Base-by-base conservation (phyloP, 2,888 invertebrate species). In the Hydroisotoma schaefferi region DNA sequence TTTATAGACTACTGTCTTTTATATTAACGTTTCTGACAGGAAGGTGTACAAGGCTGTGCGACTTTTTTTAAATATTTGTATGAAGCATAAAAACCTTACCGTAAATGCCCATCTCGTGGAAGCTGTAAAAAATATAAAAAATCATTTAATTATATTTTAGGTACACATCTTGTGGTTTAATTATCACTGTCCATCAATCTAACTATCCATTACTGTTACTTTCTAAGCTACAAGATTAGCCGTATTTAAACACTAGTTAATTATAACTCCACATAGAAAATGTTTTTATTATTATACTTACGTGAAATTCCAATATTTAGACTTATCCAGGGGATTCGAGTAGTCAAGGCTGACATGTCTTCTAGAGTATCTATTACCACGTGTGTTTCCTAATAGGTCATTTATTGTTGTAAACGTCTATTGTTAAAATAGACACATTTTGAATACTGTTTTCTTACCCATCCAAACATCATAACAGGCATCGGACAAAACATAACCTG, bases 51-150 rank as follows among this genome's bases (percentile, higher is more conserved):
- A n/a, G n/a, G n/a, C n/a, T n/a, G n/a, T n/a, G n/a, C n/a, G n/a
- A n/a, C n/a, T n/a, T n/a, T n/a, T n/a, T n/a, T n/a, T n/a, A n/a
- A n/a, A n/a, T n/a, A n/a, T n/a, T n/a, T n/a, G n/a, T n/a, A n/a
- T n/a, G n/a, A n/a, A n/a, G n/a, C n/a, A n/a, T n/a, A n/a, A n/a
- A n/a, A n/a, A n/a, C n/a, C n/a, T n/a, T 40, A 40, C 40, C 40
- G 26, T 49, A 49, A 18, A 49, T 59, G 0, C 79, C 79, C 78
- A 80, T 79, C 65, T 81, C 79, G 68, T 81, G 79, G 76, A 77
- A 81, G 57, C 79, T 79, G 68, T 29, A 74, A 25, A 57, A 37
- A 15, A 18, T 27, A 46, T 15, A 55, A 55, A 47, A 6, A n/a
- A 8, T 26, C 20, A 44, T 10, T 10, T 28, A 20, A 28, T 27